Conservation (phyloP, 2,113 vertebrate genomes). For the Cynocephalus volans region DNA sequence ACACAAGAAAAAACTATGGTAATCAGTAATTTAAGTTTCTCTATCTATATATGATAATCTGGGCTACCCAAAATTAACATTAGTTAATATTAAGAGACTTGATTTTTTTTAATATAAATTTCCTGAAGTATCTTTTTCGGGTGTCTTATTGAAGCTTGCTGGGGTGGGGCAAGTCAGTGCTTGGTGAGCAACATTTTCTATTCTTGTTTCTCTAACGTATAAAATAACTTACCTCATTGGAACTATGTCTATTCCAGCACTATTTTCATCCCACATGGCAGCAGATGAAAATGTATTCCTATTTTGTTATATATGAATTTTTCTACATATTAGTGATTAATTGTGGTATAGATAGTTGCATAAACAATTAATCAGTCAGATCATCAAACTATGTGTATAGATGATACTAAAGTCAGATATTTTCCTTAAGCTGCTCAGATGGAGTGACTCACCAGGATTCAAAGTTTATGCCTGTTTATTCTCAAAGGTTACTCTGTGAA, state of each 20-base stretch:
- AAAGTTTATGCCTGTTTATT: background rate
- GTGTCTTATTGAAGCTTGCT: background rate
- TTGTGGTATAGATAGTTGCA: background rate
- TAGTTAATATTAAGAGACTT: slow-evolving; percentile 54
- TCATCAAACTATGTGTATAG: background rate
- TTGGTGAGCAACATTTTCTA: background rate
- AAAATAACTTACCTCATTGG: background rate
- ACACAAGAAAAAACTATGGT: background rate
- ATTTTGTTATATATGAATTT: background rate
- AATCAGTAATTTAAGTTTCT: slow-evolving; percentile 50
- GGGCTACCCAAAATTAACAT: slow-evolving; percentile 56
- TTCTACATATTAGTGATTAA: background rate
- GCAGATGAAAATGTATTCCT: background rate
- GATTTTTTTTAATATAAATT: slow-evolving; percentile 8
- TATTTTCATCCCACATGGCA: background rate
- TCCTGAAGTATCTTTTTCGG: background rate
- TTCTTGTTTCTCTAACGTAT: slow-evolving; percentile 13
- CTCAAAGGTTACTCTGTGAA: background rate
- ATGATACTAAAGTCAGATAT: background rate
- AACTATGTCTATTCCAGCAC: background rate
- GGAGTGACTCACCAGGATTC: background rate
- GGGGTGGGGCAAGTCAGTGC: background rate
- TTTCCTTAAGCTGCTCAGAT: slow-evolving; percentile 2
- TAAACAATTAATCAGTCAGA: slow-evolving; percentile 18
- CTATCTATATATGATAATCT: background rate